Base-by-base conservation (phyloP, 1,140 invertebrate genomes). In the Drosophila tristis region DNA sequence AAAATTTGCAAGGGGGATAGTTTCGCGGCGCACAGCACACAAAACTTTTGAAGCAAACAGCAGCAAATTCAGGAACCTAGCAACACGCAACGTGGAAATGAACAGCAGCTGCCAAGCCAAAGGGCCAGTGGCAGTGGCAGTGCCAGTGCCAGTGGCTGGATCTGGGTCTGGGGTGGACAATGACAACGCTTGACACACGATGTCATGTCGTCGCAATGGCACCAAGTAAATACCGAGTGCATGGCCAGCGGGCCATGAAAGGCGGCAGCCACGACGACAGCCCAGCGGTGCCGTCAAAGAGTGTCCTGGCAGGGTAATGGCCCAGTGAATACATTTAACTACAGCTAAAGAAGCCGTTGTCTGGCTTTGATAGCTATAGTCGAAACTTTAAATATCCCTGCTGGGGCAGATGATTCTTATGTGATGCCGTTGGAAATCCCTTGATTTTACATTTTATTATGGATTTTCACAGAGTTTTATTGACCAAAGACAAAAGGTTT, bases 61-160 rank as follows among this genome's bases (percentile, higher is more conserved):
- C 44, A 39, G 64, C 20, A 39, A 39, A 39, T 39, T 13, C 57
- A 49, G 42, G 47, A 63, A 42, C 58, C 62, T 49, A 63, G 43
- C 57, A 45, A 65, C 77, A 86, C 56, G 64, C 63, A 80, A 85
- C 59, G 66, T 74, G 76, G 57, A 79, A 79, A 67, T 79, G 68
- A 71, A 66, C 78, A 80, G 60, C 71, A 63, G 75, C 71, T 64
- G 62, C 61, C 11, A 11, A 13, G 11, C 35, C 35, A 39, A 39
- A 11, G 11, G 35, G 35, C 20, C 11, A 39, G 35, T 54, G 47
- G 15, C 51, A 29, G n/a, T 58, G 56, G 20, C 11, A 39, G 35
- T 54, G 47, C 20, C 51, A 29, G n/a, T 58, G 56, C 20, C n/a
- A n/a, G n/a, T n/a, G n/a, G n/a, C n/a, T n/a, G n/a, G n/a, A n/a